phyloP scores from a whole-genome alignment of 2,888 invertebrate species.

The Epiblema foenella region DNA sequence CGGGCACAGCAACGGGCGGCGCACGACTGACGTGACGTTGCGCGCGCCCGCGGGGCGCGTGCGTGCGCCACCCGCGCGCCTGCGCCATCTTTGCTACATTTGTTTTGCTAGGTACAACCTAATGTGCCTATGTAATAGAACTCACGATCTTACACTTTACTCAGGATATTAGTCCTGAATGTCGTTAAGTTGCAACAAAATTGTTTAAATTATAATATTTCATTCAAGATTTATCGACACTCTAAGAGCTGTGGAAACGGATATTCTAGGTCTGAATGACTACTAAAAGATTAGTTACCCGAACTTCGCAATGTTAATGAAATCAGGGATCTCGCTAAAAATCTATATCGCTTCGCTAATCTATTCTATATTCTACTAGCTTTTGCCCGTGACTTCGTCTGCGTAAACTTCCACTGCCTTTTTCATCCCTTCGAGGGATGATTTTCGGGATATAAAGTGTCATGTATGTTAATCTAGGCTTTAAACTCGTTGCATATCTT shows the following conservation, averaged over 20 bases:
- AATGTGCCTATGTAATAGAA: slow-evolving; percentile 31
- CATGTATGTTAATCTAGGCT: too few relatives aligned
- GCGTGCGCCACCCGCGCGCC: slow-evolving; percentile 72
- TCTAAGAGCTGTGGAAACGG: not conserved
- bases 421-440: too few relatives aligned
- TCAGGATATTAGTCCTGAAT: slow-evolving; percentile 22
- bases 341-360: too few relatives aligned
- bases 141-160: slow-evolving; percentile 3
- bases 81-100: slow-evolving; percentile 70
- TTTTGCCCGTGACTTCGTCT: too few relatives aligned
- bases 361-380: too few relatives aligned
- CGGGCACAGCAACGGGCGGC: slow-evolving; percentile 69
- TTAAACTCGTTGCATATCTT: too few relatives aligned
- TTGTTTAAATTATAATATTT: slow-evolving; percentile 14
- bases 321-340: too few relatives aligned
- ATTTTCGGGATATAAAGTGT: too few relatives aligned
- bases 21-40: slow-evolving; percentile 75
- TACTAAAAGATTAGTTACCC: too few relatives aligned
- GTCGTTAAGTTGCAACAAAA: slow-evolving; percentile 34
- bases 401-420: too few relatives aligned
- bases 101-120: slow-evolving; percentile 67
- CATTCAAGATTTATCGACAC: not conserved
- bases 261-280: too few relatives aligned
- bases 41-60: slow-evolving; percentile 54
- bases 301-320: too few relatives aligned